Evolutionary conservation across 92 coral and sea anemone species (phyloP).

Genomic region (Isaurus tuberculatus): DNA sequence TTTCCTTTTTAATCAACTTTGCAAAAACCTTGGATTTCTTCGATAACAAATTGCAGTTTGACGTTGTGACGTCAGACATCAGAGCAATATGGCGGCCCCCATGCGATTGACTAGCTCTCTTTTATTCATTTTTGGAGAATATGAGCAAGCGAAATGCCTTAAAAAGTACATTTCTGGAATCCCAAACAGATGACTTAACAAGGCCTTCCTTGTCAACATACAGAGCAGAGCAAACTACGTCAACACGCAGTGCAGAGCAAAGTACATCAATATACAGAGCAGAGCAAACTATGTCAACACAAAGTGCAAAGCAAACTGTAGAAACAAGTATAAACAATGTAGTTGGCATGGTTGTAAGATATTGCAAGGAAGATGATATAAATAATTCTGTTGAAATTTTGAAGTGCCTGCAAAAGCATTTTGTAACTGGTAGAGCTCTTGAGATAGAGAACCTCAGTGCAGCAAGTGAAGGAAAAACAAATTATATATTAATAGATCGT

Average conservation of each 20-base stretch:
- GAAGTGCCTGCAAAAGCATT: slow-evolving; percentile 45
- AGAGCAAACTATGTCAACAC: background rate
- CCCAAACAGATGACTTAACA: background rate
- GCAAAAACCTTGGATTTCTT: too few species aligned
- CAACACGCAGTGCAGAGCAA: background rate
- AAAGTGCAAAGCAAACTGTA: background rate
- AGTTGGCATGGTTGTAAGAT: background rate
- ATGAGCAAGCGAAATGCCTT: too few species aligned
- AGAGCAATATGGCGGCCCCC: too few species aligned
- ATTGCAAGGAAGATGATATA: slow-evolving; percentile 26
- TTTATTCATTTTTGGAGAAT: too few species aligned
- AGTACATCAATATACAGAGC: background rate
- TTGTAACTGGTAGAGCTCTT: slow-evolving; percentile 57
- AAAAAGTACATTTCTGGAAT: background rate
- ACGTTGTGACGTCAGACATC: too few species aligned
- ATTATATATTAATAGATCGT: slow-evolving; percentile 51
- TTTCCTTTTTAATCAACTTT: too few species aligned
- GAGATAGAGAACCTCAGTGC: slow-evolving; percentile 42
- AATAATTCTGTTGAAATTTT: slow-evolving; percentile 56
- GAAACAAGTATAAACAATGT: background rate
- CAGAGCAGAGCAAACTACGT: background rate
- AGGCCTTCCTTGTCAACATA: background rate
- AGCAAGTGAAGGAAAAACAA: slow-evolving; percentile 45
- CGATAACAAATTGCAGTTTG: too few species aligned
- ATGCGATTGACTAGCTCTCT: too few species aligned